Evolutionary conservation across 2,113 vertebrate species (phyloP).

Genomic region (Butastur rufipennis): DNA sequence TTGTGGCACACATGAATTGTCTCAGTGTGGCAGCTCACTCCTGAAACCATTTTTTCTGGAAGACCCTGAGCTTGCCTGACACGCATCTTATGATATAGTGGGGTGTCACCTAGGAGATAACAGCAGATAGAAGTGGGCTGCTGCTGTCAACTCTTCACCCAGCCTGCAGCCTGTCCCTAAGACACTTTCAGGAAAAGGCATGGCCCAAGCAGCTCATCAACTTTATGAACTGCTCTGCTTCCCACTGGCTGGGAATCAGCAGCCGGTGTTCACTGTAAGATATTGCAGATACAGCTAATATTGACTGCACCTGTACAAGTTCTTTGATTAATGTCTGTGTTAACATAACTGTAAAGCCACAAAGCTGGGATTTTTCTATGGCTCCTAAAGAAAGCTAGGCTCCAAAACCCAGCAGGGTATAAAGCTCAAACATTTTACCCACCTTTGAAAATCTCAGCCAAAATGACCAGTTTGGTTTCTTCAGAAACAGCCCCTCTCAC

Average conservation of each 20-base stretch:
- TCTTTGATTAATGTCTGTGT: neutral
- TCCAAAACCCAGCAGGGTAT: neutral
- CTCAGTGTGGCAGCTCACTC: neutral
- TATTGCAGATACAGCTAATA: neutral
- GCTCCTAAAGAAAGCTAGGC: neutral
- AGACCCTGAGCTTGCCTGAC: neutral
- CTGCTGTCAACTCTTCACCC: neutral
- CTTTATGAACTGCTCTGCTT: neutral
- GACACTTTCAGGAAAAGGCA: neutral
- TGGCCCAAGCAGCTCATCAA: neutral
- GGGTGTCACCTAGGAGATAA: neutral
- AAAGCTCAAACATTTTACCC: neutral
- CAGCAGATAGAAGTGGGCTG: neutral
- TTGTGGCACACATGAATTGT: neutral
- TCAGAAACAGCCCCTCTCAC: neutral
- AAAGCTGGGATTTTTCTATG: neutral
- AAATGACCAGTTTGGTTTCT: neutral
- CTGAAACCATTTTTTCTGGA: neutral
- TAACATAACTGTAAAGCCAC: neutral
- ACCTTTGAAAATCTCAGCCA: neutral
- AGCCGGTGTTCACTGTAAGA: fast-evolving
- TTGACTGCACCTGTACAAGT: neutral
- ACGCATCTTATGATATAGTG: neutral
- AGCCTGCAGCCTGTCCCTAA: neutral
- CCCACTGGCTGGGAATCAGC: neutral